phyloP scores from a whole-genome alignment of 2,797 vertebrate species.

The Holocentrus rufus region DNA sequence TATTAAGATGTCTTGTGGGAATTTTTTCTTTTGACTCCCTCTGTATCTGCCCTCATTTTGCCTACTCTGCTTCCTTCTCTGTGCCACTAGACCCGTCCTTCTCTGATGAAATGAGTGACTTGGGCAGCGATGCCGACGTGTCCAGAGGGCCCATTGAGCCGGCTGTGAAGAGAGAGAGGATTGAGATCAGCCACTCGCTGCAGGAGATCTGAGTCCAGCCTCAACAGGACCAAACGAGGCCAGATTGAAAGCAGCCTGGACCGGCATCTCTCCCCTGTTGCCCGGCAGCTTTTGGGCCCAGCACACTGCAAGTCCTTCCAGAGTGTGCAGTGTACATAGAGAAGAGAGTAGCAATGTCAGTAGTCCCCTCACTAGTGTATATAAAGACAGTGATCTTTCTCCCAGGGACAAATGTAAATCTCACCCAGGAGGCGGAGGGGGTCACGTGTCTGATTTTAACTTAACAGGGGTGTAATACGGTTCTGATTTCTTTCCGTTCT shows the following conservation, averaged over 20 bases:
- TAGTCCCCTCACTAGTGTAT: conserved; percentile 50
- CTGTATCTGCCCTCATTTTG: not conserved
- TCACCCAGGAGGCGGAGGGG: conserved; percentile 12
- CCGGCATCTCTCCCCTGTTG: conserved; percentile 18
- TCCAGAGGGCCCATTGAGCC: conserved; percentile 84
- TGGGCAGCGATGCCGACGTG: conserved; percentile 82
- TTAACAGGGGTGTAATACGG: conserved; percentile 59
- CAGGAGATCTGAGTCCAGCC: conserved; percentile 87
- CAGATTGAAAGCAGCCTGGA: conserved; percentile 11
- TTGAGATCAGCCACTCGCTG: conserved; percentile 89
- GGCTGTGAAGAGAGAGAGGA: conserved; percentile 91
- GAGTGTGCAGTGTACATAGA: conserved; percentile 71
- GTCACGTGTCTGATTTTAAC: conserved; percentile 39
- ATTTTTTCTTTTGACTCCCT: not conserved
- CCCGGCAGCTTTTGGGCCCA: conserved; percentile 6
- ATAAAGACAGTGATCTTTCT: conserved; percentile 31
- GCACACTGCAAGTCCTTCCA: conserved; percentile 21
- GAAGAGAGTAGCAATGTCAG: conserved; percentile 50
- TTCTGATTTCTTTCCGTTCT: conserved; percentile 56
- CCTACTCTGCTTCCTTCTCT: not conserved
- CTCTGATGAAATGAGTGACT: conserved; percentile 88
- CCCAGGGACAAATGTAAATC: conserved; percentile 33
- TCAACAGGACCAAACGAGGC: not conserved
- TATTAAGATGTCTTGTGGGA: too few species aligned
- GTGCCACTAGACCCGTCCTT: conserved; percentile 81